Base-by-base conservation (phyloP, 2,888 invertebrate species). In the Agrotis ipsilon region DNA sequence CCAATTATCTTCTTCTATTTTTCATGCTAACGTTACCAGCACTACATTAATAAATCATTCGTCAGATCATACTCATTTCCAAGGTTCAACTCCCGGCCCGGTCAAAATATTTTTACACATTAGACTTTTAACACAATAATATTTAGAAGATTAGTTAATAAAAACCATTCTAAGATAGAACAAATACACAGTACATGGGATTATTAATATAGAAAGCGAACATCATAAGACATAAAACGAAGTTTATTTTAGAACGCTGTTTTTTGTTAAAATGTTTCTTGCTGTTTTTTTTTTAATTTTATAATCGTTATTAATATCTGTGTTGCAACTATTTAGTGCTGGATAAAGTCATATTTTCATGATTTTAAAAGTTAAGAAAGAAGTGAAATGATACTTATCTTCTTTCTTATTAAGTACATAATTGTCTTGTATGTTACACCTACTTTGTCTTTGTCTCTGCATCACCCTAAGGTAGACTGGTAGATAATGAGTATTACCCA, bases 61-160 rank as follows among this genome's bases (percentile, higher is more conserved):
- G 49, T 32, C 24, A 14, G 19, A 21, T 57, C 58, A 49, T 72
- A 62, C 54, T 64, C 24, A 72, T 70, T 52, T 66, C 19, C 82
- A 84, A 82, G 83, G 76, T 60, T 74, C 14, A 13, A 39, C 6
- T 64, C 32, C 19, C 43, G 68, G 39, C 78, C 80, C 84, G 61
- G 70, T 70, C 72, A 57, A 70, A 72, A 79, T 75, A 84, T 82
- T 72, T 81, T 61, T n/a, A 68, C 21, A 82, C 55, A 68, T 75
- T 78, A 84, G 39, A 75, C 64, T 39, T 24, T 59, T 27, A 68
- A 59, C n/a, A n/a, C n/a, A 68, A 65, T 68, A 82, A 84, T 82
- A 84, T 82, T 82, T 84, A 58, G 49, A 72, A 74, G 45, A 68
- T n/a, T n/a, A n/a, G n/a, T n/a, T n/a, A n/a, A n/a, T n/a, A n/a